Evolutionary conservation across 2,797 vertebrate genomes (phyloP).

Genomic region (Halcyon badia): DNA sequence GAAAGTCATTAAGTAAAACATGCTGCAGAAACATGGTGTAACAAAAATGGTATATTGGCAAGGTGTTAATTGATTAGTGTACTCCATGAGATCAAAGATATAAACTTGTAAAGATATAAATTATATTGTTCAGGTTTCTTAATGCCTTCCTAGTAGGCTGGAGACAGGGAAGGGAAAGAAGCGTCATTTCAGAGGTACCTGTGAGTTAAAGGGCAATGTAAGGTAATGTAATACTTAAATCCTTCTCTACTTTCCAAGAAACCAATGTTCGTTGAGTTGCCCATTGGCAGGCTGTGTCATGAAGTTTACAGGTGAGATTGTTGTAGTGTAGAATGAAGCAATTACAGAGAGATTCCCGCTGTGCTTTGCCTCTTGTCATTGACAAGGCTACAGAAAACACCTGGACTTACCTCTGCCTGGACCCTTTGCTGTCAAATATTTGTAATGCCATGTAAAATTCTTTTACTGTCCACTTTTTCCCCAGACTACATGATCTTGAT

Average conservation of each 20-base stretch:
- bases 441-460: neutral
- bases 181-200: neutral
- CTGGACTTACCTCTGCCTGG: neutral
- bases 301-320: neutral
- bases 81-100: neutral
- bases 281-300: neutral
- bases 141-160: neutral
- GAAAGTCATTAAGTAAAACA: constrained; percentile 13
- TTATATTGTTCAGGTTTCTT: neutral
- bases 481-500: neutral
- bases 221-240: neutral
- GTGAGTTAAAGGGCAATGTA: neutral
- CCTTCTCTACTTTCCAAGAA: neutral
- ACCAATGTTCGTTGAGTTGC: neutral
- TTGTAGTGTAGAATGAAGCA: neutral
- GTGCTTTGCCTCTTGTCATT: neutral
- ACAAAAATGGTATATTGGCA: neutral
- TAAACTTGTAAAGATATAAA: neutral
- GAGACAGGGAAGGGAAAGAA: neutral
- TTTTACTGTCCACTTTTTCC: neutral
- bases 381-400: neutral
- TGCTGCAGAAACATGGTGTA: neutral
- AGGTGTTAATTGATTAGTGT: neutral
- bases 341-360: neutral
- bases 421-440: neutral